phyloP scores from a whole-genome alignment of 2,113 vertebrate genomes.

The Aegithalos caudatus region DNA sequence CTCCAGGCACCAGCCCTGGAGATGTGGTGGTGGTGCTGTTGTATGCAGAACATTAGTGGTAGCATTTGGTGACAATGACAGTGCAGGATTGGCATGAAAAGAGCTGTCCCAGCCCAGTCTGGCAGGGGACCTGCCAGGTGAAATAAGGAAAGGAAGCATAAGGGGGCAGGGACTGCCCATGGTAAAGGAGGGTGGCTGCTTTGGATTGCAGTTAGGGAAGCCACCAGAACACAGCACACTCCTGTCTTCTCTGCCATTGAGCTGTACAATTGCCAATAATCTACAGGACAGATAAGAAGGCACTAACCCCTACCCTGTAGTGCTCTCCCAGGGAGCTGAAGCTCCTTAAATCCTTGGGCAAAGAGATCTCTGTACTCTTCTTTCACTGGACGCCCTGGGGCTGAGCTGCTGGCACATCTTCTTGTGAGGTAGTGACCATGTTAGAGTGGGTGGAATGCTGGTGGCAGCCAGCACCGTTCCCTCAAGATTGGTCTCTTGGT shows the following conservation, averaged over 20 bases:
- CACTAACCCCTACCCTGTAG: background rate
- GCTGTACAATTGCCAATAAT: background rate
- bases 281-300: background rate
- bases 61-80: background rate
- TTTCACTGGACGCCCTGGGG: background rate
- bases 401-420: background rate
- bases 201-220: background rate
- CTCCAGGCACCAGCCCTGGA: background rate
- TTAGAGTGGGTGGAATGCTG: too few species aligned
- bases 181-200: background rate
- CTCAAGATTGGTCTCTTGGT: background rate
- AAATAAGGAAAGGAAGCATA: background rate
- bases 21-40: background rate
- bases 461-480: background rate
- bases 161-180: background rate
- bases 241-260: background rate
- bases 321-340: background rate
- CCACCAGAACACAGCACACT: rapidly evolving
- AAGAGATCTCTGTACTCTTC: background rate
- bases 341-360: background rate
- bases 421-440: too few species aligned
- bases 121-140: background rate
- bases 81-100: background rate
- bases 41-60: background rate
- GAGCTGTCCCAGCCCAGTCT: background rate